These are phyloP conservation scores for Onthophagus sagittarius DNA, from an alignment of 2,888 invertebrate genomes.

Conservation along the genomic window DNA sequence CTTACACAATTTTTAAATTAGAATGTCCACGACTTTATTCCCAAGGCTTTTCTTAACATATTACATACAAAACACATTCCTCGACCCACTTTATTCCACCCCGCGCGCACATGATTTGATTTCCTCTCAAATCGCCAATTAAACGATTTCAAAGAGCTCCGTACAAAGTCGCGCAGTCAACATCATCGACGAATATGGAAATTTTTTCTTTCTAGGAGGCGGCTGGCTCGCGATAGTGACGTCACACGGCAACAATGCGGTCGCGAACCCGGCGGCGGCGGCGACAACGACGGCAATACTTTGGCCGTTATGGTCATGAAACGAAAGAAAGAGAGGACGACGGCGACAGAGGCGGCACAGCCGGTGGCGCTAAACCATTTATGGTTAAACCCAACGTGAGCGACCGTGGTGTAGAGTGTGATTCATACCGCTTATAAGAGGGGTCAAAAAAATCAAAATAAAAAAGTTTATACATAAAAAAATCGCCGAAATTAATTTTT, in stretches of 20 bases:
- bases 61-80: neutral
- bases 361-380: slow-evolving; percentile 42
- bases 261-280: neutral
- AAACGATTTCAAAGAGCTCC: neutral
- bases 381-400: slow-evolving; percentile 29
- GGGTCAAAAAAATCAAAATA: slow-evolving; percentile 13
- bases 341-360: slow-evolving; percentile 25
- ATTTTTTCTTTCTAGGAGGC: neutral
- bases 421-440: slow-evolving; percentile 38
- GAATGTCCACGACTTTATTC: neutral
- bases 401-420: slow-evolving; percentile 32
- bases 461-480: too few species aligned
- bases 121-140: neutral
- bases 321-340: slow-evolving; percentile 1
- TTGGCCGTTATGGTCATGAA: neutral
- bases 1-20: too few species aligned
- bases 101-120: neutral
- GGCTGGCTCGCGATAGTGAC: neutral
- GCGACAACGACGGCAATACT: neutral
- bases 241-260: neutral
- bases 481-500: too few species aligned
- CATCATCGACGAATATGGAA: neutral
- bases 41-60: neutral
- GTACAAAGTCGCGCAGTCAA: neutral
- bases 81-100: neutral